These are phyloP conservation scores for Oreochromis spilurus DNA, from an alignment of 2,113 vertebrate genomes.

Conservation along the genomic window DNA sequence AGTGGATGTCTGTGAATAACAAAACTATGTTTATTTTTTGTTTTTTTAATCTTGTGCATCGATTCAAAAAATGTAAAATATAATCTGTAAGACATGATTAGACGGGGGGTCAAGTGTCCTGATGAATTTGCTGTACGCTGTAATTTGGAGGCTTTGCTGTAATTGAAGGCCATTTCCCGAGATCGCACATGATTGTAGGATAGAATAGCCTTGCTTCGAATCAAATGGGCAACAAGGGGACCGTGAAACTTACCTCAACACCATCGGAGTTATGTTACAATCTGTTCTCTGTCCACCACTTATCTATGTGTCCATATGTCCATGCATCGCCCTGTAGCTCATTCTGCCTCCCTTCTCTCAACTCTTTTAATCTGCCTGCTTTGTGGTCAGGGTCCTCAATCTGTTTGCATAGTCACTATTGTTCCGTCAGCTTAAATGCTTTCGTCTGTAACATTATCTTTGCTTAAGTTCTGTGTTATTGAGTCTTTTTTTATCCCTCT, in stretches of 20 bases:
- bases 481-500: slow-evolving; percentile 13
- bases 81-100: slow-evolving; percentile 15
- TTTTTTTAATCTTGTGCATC: slow-evolving; percentile 20
- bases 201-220: slow-evolving; percentile 28
- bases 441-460: slow-evolving; percentile 18
- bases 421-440: slow-evolving; percentile 24
- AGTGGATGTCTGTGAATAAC: slow-evolving; percentile 15
- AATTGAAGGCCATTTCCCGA: slow-evolving; percentile 4
- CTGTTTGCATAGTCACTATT: slow-evolving; percentile 37
- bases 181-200: slow-evolving; percentile 13
- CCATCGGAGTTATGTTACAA: slow-evolving; percentile 3
- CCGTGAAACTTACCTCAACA: slow-evolving; percentile 46
- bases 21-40: slow-evolving; percentile 16
- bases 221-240: slow-evolving; percentile 19
- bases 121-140: background rate
- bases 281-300: background rate
- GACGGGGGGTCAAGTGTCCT: background rate
- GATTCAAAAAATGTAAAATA: slow-evolving; percentile 29
- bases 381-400: slow-evolving; percentile 59
- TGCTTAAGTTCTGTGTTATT: slow-evolving; percentile 10
- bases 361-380: slow-evolving; percentile 47
- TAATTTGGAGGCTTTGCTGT: slow-evolving; percentile 22
- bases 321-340: background rate
- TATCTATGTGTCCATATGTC: background rate
- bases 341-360: background rate